Evolutionary conservation across 2,797 vertebrate species (phyloP).

Genomic region (Syndactyla subalaris): DNA sequence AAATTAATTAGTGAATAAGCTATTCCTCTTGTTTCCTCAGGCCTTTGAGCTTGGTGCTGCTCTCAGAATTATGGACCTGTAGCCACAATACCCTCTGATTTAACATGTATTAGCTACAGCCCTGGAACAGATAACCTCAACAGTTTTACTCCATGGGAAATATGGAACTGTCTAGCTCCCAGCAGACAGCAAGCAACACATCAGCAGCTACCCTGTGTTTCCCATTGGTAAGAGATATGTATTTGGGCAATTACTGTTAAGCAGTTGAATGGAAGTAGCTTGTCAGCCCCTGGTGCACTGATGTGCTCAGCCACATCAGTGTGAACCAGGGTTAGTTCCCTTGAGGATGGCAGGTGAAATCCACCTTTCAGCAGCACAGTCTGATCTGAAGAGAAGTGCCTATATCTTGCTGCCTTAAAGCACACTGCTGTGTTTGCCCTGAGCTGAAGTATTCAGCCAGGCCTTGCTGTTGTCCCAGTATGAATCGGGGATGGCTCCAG

Average conservation of each 20-base stretch:
- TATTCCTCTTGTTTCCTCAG: neutral
- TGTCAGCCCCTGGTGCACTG: neutral
- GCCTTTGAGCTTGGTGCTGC: neutral
- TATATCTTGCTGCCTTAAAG: neutral
- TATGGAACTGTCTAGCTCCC: fast-evolving
- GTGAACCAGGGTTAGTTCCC: neutral
- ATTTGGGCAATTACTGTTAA: neutral
- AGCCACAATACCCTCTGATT: neutral
- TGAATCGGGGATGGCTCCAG: neutral
- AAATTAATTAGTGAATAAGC: neutral
- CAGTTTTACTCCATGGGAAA: neutral
- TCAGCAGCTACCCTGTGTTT: neutral
- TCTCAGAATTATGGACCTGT: neutral
- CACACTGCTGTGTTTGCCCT: neutral
- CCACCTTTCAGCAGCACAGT: neutral
- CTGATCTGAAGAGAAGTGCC: neutral
- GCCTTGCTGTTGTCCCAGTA: neutral
- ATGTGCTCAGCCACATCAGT: fast-evolving
- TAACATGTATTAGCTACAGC: neutral
- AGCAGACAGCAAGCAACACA: neutral
- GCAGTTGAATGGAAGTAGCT: neutral
- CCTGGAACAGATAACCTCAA: neutral
- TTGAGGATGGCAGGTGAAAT: neutral
- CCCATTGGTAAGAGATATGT: neutral
- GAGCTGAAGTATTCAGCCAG: neutral